Base-by-base conservation (phyloP, 1,140 invertebrate species). In the Brevipalpus yothersi region DNA sequence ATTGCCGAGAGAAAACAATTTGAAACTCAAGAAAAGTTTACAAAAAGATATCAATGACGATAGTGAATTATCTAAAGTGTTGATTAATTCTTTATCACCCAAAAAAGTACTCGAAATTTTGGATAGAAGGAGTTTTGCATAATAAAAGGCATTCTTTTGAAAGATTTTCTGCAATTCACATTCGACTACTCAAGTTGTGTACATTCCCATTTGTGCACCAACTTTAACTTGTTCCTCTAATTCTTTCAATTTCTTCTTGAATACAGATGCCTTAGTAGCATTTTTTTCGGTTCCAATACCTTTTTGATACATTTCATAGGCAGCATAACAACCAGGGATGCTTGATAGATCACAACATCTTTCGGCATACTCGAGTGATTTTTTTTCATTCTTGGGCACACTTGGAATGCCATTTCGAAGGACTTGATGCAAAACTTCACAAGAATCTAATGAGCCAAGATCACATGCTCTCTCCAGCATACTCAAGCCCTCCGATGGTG, bases 341-440 rank as follows among this genome's bases (percentile, higher is more conserved):
- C 21, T 51, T 51, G 49, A 51, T 13, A 19, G 21, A 62, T 88
- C 80, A 70, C 89, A 92, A 0, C 79, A 82, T 68, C 79, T 82
- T 49, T 77, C 67, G 0, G 83, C 80, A 64, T 78, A 80, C 58
- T 79, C 72, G 69, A 84, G 86, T 1, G 85, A 84, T 69, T 83
- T 79, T 45, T 73, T 73, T 71, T 80, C 78, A 67, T 91, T 78
- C 65, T 79, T 80, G 12, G 76, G 72, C n/a, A 87, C 68, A 21
- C 41, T 78, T 74, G 1, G 82, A 75, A 8, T 17, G 17, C 49
- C 49, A 17, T 19, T 19, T 51, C n/a, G n/a, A 17, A 51, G 17
- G 2, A n/a, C n/a, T 56, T 84, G 82, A 2, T 89, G 67, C 63
- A 80, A 80, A 66, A 82, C 84, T 67, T 88, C 92, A n/a, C 39